Percentiles rank a stretch among this genome's conserved stretches.
phyloP scores from a whole-genome alignment of 1,140 invertebrate genomes.

The Drosophila sproati region DNA sequence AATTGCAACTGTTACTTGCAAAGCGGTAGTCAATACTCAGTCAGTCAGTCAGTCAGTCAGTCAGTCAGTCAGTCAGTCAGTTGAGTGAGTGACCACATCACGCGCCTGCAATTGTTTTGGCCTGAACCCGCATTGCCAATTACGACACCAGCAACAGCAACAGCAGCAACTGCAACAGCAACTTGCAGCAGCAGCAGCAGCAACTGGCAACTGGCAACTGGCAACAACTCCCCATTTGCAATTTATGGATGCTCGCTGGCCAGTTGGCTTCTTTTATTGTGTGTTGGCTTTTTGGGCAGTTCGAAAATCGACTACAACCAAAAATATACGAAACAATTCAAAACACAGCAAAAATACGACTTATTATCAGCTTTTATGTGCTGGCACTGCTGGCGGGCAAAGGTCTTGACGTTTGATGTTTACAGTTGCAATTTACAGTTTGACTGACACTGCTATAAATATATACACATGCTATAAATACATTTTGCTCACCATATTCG shows the following conservation, averaged over 20 bases:
- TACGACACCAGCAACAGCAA: conserved; percentile 69
- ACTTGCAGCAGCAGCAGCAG: conserved; percentile 3
- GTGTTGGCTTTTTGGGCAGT: conserved; percentile 46
- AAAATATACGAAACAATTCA: conserved; percentile 32
- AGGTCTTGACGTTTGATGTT: conserved; percentile 35
- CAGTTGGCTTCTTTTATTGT: conserved; percentile 60
- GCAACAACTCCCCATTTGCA: conserved; percentile 32
- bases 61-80: conserved; percentile 23
- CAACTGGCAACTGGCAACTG: conserved; percentile 30
- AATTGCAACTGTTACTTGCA: conserved; percentile 1
- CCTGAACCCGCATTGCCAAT: conserved; percentile 73
- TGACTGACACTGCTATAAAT: conserved; percentile 21
- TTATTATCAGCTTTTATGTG: conserved; percentile 72
- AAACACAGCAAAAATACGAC: conserved; percentile 56
- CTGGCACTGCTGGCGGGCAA: conserved; percentile 50
- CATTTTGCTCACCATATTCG: no score
- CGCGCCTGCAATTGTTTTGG: conserved; percentile 72
- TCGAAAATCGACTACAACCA: conserved; percentile 13
- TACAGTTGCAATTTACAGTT: conserved; percentile 30
- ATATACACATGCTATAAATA: conserved; percentile 1
- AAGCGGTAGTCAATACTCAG: conserved; percentile 24
- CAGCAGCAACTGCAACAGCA: conserved; percentile 20
- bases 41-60: conserved; percentile 44
- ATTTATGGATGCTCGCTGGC: conserved; percentile 69
- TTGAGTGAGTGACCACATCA: conserved; percentile 59